These are phyloP conservation scores for Ischnus inquisitorius DNA, from an alignment of 2,888 invertebrate genomes.

Conservation along the genomic window DNA sequence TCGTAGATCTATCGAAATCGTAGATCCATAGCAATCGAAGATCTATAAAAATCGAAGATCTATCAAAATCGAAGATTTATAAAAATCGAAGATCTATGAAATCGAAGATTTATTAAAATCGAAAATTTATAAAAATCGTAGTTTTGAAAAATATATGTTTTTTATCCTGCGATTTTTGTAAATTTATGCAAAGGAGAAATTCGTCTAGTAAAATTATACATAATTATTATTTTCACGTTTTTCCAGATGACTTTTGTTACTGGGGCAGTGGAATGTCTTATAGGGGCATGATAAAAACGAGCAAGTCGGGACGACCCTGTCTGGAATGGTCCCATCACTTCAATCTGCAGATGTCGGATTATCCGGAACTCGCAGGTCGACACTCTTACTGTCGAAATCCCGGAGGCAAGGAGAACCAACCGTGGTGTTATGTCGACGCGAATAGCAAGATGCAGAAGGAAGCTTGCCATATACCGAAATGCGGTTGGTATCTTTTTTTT, in stretches of 20 bases:
- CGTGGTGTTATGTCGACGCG: constrained; percentile 95
- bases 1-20: too few species aligned
- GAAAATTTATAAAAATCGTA: too few species aligned
- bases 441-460: constrained; percentile 92
- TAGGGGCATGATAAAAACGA: constrained; percentile 92
- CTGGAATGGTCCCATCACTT: constrained; percentile 95
- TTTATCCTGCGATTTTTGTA: too few species aligned
- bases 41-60: too few species aligned
- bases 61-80: too few species aligned
- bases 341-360: constrained; percentile 91
- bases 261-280: constrained; percentile 95
- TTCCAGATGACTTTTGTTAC: constrained; percentile 93
- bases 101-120: too few species aligned
- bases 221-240: constrained; percentile 36
- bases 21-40: too few species aligned
- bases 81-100: too few species aligned
- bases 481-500: constrained; percentile 87
- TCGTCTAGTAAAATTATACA: too few species aligned
- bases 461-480: constrained; percentile 94
- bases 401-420: constrained; percentile 91
- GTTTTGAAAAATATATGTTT: too few species aligned
- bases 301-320: constrained; percentile 91
- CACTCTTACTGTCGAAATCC: constrained; percentile 97
- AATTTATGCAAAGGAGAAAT: too few species aligned
- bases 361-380: constrained; percentile 93